A percentile compares a stretch with the other conserved stretches of the same genome.
These are phyloP conservation scores for Prunella fulvescens DNA, from an alignment of 2,113 vertebrate species.

Conservation along the genomic window DNA sequence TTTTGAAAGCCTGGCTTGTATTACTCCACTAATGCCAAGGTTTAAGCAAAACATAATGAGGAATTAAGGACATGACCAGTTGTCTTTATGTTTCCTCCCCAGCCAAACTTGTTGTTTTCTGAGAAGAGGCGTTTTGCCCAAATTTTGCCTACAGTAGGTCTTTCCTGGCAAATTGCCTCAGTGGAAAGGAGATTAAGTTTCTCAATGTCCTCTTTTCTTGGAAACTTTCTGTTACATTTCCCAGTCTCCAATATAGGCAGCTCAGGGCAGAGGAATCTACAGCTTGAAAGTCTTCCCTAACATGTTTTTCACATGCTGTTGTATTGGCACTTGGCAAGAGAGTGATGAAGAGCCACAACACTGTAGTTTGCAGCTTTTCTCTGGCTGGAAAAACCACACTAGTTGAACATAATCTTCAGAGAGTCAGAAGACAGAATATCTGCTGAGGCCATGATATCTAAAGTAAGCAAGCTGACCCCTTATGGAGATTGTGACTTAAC, in stretches of 20 bases:
- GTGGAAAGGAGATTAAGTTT: neutral
- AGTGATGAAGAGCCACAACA: neutral
- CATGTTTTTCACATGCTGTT: neutral
- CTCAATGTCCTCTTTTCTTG: neutral
- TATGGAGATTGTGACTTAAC: neutral
- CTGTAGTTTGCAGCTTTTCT: neutral
- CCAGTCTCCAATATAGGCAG: neutral
- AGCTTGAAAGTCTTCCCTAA: neutral
- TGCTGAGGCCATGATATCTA: neutral
- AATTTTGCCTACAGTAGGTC: neutral
- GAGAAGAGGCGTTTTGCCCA: neutral
- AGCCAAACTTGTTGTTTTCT: neutral
- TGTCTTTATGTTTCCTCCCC: neutral
- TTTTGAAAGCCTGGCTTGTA: neutral
- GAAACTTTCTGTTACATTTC: constrained; percentile 1
- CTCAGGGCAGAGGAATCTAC: neutral
- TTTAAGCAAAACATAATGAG: neutral
- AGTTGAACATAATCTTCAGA: neutral
- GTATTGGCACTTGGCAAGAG: neutral
- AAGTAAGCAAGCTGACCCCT: neutral
- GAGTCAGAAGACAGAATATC: neutral
- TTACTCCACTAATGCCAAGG: neutral
- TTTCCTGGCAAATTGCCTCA: neutral
- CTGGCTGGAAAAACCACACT: neutral
- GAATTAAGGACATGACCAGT: neutral